Base-by-base conservation (phyloP, 2,797 vertebrate species). In the Odontamblyopus rebecca region DNA sequence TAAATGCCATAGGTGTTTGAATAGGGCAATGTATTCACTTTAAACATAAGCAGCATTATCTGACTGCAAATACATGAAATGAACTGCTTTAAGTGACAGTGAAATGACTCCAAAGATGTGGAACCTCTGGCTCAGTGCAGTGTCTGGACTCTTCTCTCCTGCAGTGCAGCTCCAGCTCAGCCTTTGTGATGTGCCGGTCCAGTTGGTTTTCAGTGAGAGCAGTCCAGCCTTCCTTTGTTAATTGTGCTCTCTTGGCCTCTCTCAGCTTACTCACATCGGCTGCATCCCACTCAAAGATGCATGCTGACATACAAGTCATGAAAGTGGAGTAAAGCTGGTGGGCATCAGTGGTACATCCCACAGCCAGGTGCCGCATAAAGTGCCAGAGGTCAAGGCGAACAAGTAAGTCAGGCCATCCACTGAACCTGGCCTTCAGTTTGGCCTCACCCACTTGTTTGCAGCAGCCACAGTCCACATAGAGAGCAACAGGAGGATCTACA, bases 391-490 rank as follows among this genome's bases (percentile, higher is more conserved):
- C 23, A 23, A 23, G 23, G 23, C 23, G 23, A 23, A 23, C 23
- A 23, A 23, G 23, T 23, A 23, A 23, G 23, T 23, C 12, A 48
- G 54, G 68, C 57, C 59, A 32, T n/a, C 41, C 56, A 0, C 65
- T 62, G 48, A 73, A 73, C 27, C 71, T 68, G 26, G 35, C 27
- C 63, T 71, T 51, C 26, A 82, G 35, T 44, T 82, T 78, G 2
- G 62, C 70, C 27, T 72, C 53, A 1, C 23, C 23, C 29, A 6
- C 30, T 9, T 72, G 61, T 8, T 19, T 50, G 54, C 76, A 76
- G 69, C 80, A 80, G 11, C 57, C 65, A 72, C 75, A 76, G 65
- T 80, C 70, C 29, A 78, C 50, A 4, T 76, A 80, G 5, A 83
- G 27, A 2, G 27, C 50, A 48, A 50, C 18, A 16, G 65, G 69